Percentiles rank a stretch among this genome's conserved stretches.
phyloP scores from a whole-genome alignment of 2,797 vertebrate genomes.

The Parauchenoglanis punctatus region DNA sequence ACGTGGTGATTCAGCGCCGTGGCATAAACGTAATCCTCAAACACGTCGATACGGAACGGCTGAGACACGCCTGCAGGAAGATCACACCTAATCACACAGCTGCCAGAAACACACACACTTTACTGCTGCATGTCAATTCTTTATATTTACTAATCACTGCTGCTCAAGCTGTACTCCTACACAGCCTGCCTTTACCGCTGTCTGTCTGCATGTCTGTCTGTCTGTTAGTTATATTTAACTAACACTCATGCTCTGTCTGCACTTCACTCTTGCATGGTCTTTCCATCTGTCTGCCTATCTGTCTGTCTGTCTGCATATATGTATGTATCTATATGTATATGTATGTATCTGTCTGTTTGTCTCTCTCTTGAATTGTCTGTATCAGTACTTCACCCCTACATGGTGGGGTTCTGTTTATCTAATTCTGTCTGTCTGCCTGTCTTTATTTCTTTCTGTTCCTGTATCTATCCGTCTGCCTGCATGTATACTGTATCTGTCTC shows the following conservation, averaged over 20 bases:
- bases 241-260: neutral
- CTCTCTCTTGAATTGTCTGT: neutral
- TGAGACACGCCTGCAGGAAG: conserved; percentile 76
- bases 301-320: neutral
- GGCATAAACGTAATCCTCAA: conserved; percentile 88
- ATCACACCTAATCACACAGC: neutral
- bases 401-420: neutral
- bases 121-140: neutral
- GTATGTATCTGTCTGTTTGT: neutral
- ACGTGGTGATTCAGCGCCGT: conserved; percentile 80
- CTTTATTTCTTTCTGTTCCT: neutral
- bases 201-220: neutral
- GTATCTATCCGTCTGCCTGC: neutral
- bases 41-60: conserved; percentile 85
- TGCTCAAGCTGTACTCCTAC: neutral
- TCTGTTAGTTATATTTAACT: neutral
- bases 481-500: neutral
- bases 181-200: neutral
- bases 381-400: neutral
- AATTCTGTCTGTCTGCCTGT: neutral
- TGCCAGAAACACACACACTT: neutral
- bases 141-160: neutral
- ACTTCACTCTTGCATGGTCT: neutral
- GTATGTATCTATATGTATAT: too few species aligned
- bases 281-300: neutral